Conservation (phyloP, 2,888 invertebrate genomes). For the Orthosia incerta region DNA sequence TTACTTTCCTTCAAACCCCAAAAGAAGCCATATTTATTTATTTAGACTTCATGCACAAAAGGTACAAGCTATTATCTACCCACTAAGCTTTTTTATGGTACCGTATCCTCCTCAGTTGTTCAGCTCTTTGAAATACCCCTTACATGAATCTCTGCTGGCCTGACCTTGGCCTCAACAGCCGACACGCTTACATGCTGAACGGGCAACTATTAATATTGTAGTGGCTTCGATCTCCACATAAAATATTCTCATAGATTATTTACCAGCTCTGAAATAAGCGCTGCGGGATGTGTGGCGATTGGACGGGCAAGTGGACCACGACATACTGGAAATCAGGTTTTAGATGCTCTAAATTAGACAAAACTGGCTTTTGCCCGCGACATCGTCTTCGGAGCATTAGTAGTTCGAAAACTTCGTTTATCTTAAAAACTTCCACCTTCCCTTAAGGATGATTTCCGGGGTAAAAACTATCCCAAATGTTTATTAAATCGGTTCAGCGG, state of each 20-base stretch:
- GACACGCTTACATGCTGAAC: not conserved
- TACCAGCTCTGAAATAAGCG: conserved; percentile 7
- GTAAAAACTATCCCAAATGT: no score
- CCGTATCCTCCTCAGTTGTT: conserved; percentile 1
- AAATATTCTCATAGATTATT: conserved; percentile 49
- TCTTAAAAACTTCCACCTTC: no score
- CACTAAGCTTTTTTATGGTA: not conserved
- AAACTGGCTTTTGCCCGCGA: no score
- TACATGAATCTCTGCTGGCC: conserved; percentile 33
- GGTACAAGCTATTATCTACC: no score
- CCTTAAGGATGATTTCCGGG: no score
- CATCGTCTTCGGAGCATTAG: no score
- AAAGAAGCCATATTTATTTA: not conserved
- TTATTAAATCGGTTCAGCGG: no score
- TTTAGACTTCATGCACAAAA: no score
- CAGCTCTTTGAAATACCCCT: not conserved
- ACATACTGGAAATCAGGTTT: not conserved
- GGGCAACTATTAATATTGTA: conserved; percentile 45
- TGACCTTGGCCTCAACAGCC: conserved; percentile 6
- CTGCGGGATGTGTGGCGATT: not conserved
- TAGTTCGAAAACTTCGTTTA: no score
- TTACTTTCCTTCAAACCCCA: not conserved
- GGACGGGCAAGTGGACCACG: not conserved
- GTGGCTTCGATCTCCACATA: conserved; percentile 45
- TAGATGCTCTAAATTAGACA: not conserved